phyloP scores from a whole-genome alignment of 2,113 vertebrate species.

The Martes martes region DNA sequence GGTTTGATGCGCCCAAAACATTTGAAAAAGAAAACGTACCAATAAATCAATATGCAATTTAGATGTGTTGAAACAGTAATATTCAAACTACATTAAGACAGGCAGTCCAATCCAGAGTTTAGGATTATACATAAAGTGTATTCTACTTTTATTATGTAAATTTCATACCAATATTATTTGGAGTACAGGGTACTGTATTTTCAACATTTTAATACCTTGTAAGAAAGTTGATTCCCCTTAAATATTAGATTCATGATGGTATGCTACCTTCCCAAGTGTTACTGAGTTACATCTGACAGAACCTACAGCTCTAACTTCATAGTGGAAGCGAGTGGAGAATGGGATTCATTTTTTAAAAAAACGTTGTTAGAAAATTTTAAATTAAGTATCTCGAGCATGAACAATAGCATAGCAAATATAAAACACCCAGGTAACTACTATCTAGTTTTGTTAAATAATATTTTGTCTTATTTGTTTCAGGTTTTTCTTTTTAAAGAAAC shows the following conservation, averaged over 20 bases:
- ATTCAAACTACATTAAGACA: constrained; percentile 21
- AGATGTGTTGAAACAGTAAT: neutral
- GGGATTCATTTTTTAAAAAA: constrained; percentile 15
- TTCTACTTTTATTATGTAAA: neutral
- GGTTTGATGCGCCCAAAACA: neutral
- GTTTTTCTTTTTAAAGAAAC: constrained; percentile 8
- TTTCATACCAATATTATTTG: neutral
- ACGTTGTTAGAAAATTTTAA: constrained; percentile 30
- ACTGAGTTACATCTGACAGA: neutral
- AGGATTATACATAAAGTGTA: neutral
- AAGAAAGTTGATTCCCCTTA: neutral
- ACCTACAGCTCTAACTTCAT: neutral
- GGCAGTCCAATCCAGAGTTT: neutral
- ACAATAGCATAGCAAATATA: constrained; percentile 25
- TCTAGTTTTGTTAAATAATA: neutral
- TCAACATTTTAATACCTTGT: neutral
- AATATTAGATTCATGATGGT: neutral
- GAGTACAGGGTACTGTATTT: neutral
- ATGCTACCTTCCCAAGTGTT: constrained; percentile 13
- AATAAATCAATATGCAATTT: constrained; percentile 17
- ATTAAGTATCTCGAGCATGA: constrained; percentile 37
- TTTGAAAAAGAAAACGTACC: neutral
- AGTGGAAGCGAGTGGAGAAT: neutral
- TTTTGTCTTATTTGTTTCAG: constrained; percentile 3
- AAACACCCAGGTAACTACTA: neutral